Conservation (phyloP, 2,888 invertebrate species). For the Tuta absoluta region DNA sequence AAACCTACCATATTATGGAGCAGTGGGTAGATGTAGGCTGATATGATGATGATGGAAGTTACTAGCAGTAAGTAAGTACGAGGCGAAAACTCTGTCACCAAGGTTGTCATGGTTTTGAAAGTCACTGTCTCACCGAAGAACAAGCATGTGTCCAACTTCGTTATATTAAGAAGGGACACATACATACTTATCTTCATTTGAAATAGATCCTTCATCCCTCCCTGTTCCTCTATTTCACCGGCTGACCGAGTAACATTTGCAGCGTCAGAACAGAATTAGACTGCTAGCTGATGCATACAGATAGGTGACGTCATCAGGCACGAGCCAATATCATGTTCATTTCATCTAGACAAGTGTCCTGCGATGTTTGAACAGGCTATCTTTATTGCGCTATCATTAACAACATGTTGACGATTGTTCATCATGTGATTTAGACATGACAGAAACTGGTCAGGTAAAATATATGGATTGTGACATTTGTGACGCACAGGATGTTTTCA, state of each 20-base stretch:
- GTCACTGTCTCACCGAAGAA: no score
- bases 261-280: conserved; percentile 2
- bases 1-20: no score
- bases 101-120: no score
- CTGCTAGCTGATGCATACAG: not conserved
- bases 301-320: conserved; percentile 11
- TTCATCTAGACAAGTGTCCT: conserved; percentile 23
- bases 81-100: no score
- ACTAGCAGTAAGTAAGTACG: no score
- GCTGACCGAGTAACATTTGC: conserved; percentile 32
- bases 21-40: no score
- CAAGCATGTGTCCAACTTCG: no score
- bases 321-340: conserved; percentile 11
- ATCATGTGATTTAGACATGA: not conserved
- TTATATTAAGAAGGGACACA: no score
- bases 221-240: not conserved
- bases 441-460: not conserved
- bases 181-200: no score
- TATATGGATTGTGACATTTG: no score
- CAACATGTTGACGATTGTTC: not conserved
- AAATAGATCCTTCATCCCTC: not conserved
- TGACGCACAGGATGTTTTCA: not conserved
- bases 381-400: not conserved
- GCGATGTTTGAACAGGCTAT: conserved; percentile 15
- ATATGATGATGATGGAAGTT: no score